phyloP scores from a whole-genome alignment of 1,140 invertebrate species.

The Aphidius ervi region DNA sequence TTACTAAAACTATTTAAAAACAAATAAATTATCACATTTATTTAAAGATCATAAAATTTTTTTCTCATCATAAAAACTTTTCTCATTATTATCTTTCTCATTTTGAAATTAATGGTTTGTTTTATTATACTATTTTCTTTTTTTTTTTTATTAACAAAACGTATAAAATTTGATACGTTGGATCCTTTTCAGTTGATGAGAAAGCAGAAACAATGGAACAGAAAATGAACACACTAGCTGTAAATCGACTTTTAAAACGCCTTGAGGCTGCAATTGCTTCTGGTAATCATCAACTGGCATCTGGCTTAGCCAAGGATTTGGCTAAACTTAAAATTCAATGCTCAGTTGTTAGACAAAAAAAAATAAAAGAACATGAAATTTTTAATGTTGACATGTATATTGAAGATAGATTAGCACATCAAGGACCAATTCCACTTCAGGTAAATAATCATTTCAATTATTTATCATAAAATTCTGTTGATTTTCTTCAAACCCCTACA shows the following conservation, averaged over 20 bases:
- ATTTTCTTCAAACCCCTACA: background rate
- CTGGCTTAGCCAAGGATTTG: slow-evolving; percentile 65
- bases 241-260: slow-evolving; percentile 61
- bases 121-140: background rate
- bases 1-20: too few relatives aligned
- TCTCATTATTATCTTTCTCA: background rate
- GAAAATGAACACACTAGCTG: slow-evolving; percentile 57
- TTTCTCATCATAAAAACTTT: background rate
- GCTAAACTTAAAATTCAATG: slow-evolving; percentile 65
- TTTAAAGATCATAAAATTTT: too few relatives aligned
- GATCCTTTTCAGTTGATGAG: background rate
- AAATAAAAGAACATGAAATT: slow-evolving; percentile 43
- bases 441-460: slow-evolving; percentile 42
- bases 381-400: slow-evolving; percentile 72
- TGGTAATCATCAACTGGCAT: slow-evolving; percentile 65
- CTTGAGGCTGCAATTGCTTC: slow-evolving; percentile 66
- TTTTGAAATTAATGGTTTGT: background rate
- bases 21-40: too few relatives aligned
- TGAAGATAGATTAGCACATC: slow-evolving; percentile 69
- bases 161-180: background rate
- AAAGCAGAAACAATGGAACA: slow-evolving; percentile 31
- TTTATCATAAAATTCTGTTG: slow-evolving; percentile 12
- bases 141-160: background rate
- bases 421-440: slow-evolving; percentile 67
- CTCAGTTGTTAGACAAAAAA: slow-evolving; percentile 57